phyloP scores from a whole-genome alignment of 53 echinoderm and acorn worm genomes.

The Echinarachnius parma region DNA sequence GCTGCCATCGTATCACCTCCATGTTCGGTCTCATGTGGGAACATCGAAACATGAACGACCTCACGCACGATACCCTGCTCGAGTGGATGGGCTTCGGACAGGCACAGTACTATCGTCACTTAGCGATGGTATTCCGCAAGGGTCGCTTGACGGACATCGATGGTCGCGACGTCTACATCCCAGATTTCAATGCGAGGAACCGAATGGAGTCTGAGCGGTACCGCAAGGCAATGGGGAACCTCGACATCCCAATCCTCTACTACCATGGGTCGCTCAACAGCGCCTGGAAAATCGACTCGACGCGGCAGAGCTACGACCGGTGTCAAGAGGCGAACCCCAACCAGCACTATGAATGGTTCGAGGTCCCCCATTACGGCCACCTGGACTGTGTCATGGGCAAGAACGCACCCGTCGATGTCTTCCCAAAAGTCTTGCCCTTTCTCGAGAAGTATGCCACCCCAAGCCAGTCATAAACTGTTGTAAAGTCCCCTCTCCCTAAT shows the following conservation, averaged over 20 bases:
- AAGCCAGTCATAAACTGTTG: no score
- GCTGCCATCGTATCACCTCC: no score
- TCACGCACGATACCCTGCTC: no score
- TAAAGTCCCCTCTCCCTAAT: no score
- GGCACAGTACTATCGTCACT: constrained; percentile 45
- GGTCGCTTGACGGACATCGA: constrained; percentile 11
- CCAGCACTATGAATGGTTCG: no score
- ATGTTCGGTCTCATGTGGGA: no score
- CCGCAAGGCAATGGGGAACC: constrained; percentile 33
- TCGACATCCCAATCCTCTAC: constrained; percentile 48
- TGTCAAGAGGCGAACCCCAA: no score
- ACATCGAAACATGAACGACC: no score
- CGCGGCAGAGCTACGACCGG: no score
- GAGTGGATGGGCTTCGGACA: constrained; percentile 40
- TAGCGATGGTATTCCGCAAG: constrained; percentile 37
- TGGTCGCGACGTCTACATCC: constrained; percentile 41
- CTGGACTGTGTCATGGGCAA: no score
- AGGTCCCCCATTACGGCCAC: constrained; percentile 25
- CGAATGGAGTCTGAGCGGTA: constrained; percentile 32
- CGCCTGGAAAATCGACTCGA: constrained; percentile 39
- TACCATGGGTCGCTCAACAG: constrained; percentile 38
- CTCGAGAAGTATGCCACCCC: constrained; percentile 6
- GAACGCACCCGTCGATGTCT: constrained; percentile 21
- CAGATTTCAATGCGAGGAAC: constrained; percentile 27
- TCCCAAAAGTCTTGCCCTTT: constrained; percentile 11